A percentile compares a stretch with the other conserved stretches of the same genome.
These are phyloP conservation scores for Netelia melanura DNA, from an alignment of 2,888 invertebrate species.

Conservation along the genomic window DNA sequence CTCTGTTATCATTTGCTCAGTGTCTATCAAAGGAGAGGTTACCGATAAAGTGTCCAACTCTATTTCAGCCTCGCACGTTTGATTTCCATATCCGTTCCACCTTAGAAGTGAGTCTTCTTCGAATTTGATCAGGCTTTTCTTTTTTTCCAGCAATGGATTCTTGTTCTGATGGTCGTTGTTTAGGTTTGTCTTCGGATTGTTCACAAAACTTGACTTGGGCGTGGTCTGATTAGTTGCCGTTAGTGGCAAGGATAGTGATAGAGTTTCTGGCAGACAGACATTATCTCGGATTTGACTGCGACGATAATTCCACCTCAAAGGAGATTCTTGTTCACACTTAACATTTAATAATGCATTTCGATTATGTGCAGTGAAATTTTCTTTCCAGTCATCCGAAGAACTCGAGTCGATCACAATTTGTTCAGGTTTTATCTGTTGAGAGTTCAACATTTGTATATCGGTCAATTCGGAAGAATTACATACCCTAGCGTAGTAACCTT, in stretches of 20 bases:
- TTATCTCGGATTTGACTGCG: slow-evolving; percentile 25
- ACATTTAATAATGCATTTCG: not conserved
- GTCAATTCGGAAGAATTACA: not conserved
- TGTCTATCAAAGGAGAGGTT: not conserved
- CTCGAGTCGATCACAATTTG: slow-evolving; percentile 6
- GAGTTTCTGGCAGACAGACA: slow-evolving; percentile 3
- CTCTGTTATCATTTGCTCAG: not conserved
- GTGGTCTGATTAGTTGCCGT: not conserved
- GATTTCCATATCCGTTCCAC: slow-evolving; percentile 8
- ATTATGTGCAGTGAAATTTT: not conserved
- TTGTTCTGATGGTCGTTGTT: slow-evolving; percentile 56
- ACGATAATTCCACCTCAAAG: slow-evolving; percentile 8
- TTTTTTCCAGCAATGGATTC: not conserved
- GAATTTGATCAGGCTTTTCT: not conserved
- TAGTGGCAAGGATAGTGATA: slow-evolving; percentile 18
- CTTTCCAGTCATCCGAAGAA: not conserved
- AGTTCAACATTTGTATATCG: not conserved
- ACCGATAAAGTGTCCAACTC: slow-evolving; percentile 5
- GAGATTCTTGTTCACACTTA: not conserved
- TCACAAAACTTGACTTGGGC: not conserved
- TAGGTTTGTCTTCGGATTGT: not conserved
- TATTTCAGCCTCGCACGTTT: not conserved
- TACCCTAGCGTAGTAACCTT: not conserved
- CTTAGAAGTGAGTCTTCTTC: slow-evolving; percentile 9
- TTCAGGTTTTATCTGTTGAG: not conserved